phyloP scores from a whole-genome alignment of 2,888 invertebrate species.

The Buathra laborator region DNA sequence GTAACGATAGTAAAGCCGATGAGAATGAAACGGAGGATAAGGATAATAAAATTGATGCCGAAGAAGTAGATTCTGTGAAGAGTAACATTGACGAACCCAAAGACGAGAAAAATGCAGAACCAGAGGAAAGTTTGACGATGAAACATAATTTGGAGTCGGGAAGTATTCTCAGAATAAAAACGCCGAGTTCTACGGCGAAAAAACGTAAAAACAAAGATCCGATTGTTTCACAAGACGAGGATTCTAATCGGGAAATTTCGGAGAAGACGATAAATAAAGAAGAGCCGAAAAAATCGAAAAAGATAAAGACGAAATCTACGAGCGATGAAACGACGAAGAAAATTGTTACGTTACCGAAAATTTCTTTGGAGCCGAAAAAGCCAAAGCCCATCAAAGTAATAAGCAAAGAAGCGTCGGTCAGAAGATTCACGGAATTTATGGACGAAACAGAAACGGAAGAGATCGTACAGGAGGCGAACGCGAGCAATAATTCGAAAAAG shows the following conservation, averaged over 20 bases:
- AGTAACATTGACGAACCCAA: slow-evolving; percentile 25
- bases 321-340: neutral
- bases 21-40: neutral
- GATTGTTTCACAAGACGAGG: neutral
- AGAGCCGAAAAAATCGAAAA: slow-evolving; percentile 18
- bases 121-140: slow-evolving; percentile 7
- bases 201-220: slow-evolving; percentile 41
- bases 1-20: neutral
- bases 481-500: neutral
- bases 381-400: slow-evolving; percentile 64
- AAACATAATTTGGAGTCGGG: slow-evolving; percentile 18
- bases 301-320: neutral
- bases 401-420: slow-evolving; percentile 78
- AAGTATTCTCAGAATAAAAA: slow-evolving; percentile 40
- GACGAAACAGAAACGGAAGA: slow-evolving; percentile 68
- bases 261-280: slow-evolving; percentile 31
- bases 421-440: slow-evolving; percentile 76
- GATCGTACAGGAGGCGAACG: slow-evolving; percentile 11
- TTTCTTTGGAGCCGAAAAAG: slow-evolving; percentile 33
- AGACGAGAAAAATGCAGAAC: slow-evolving; percentile 29
- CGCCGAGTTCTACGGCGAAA: slow-evolving; percentile 24
- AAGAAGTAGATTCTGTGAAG: slow-evolving; percentile 5
- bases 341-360: neutral
- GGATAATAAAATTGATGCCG: slow-evolving; percentile 8
- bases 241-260: neutral